Percentiles rank a stretch among this genome's conserved stretches.
Evolutionary conservation across 2,113 vertebrate species (phyloP).

Genomic region (Callorhinus ursinus): DNA sequence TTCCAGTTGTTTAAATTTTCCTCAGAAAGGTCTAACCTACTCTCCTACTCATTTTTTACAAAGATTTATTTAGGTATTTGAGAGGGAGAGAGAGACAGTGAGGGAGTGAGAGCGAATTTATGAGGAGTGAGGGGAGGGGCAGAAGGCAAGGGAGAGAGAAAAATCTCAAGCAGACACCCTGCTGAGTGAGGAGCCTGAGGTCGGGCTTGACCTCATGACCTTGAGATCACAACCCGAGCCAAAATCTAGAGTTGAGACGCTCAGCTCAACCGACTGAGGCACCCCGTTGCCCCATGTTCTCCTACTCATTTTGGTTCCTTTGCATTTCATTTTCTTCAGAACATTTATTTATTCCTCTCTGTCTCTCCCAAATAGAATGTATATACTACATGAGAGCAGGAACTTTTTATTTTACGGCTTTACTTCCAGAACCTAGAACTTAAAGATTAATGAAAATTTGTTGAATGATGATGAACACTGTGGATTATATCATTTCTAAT

Average conservation of each 20-base stretch:
- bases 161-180: not conserved
- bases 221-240: not conserved
- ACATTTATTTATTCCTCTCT: not conserved
- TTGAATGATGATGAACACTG: not conserved
- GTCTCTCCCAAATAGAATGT: not conserved
- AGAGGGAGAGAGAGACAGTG: not conserved
- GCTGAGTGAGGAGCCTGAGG: not conserved
- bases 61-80: not conserved
- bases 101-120: not conserved
- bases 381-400: not conserved
- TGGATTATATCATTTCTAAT: constrained; percentile 6
- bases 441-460: constrained; percentile 2
- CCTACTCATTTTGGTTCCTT: not conserved
- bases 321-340: not conserved
- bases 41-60: not conserved
- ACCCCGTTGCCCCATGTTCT: not conserved
- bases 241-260: not conserved
- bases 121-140: not conserved
- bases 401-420: constrained; percentile 43
- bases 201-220: not conserved
- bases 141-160: not conserved
- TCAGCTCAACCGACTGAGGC: not conserved
- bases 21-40: not conserved
- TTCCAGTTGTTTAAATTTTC: not conserved
- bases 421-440: not conserved